These are phyloP conservation scores for Drosophila seguyi DNA, from an alignment of 1,140 invertebrate genomes.

Conservation along the genomic window DNA sequence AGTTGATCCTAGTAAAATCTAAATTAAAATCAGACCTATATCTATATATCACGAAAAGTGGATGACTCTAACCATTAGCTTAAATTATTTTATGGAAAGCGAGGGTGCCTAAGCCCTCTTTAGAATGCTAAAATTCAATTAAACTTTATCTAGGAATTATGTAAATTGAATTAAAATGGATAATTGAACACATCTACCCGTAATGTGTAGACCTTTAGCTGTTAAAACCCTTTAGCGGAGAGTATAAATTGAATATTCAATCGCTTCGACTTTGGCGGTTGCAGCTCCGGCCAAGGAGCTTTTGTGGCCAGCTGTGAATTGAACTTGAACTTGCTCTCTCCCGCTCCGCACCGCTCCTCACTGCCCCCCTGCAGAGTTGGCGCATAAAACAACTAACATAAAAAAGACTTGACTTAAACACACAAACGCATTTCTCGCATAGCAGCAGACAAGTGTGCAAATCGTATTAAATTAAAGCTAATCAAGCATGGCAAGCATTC, in stretches of 20 bases:
- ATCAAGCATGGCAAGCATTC: constrained; percentile 43
- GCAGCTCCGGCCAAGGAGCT: constrained; percentile 38
- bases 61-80: too few species aligned
- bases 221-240: not conserved
- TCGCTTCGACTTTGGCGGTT: constrained; percentile 53
- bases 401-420: constrained; percentile 12
- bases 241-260: constrained; percentile 31
- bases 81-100: too few species aligned
- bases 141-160: not conserved
- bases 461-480: constrained; percentile 75
- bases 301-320: constrained; percentile 51
- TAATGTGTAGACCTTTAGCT: not conserved
- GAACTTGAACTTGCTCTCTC: constrained; percentile 58
- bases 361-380: constrained; percentile 17
- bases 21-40: too few species aligned
- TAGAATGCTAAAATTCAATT: too few species aligned
- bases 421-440: constrained; percentile 68
- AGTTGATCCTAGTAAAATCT: too few species aligned
- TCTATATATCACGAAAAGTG: too few species aligned
- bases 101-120: not conserved
- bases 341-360: not conserved
- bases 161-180: not conserved
- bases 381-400: constrained; percentile 42
- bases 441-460: constrained; percentile 72
- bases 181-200: not conserved